Percentiles rank a stretch among this genome's conserved stretches.
Conservation (phyloP, 2,888 invertebrate genomes). For the Boloria selene region DNA sequence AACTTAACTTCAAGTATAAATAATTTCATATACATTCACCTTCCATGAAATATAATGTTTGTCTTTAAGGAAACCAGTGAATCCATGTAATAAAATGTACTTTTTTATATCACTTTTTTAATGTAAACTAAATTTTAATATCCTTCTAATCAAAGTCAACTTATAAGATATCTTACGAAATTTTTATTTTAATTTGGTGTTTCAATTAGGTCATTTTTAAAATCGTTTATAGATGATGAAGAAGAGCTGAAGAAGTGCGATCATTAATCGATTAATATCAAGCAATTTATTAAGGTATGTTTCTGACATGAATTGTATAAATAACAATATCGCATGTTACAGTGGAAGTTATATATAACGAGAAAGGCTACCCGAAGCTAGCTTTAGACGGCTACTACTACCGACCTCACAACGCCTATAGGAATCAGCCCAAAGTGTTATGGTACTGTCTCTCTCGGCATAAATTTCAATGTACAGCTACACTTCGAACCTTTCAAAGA, state of each 20-base stretch:
- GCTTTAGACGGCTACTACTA: conserved; percentile 64
- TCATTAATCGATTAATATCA: not conserved
- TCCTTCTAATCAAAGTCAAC: not conserved
- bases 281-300: not conserved
- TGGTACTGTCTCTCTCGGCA: conserved; percentile 73
- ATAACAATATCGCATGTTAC: conserved; percentile 44
- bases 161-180: not conserved
- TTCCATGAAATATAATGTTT: no score
- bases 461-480: conserved; percentile 64
- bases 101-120: not conserved
- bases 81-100: not conserved
- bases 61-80: no score
- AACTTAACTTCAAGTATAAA: no score
- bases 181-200: conserved; percentile 5
- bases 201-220: conserved; percentile 1
- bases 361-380: conserved; percentile 71
- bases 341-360: conserved; percentile 65
- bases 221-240: conserved; percentile 9
- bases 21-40: no score
- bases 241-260: no score
- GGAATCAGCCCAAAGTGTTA: conserved; percentile 67
- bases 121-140: not conserved
- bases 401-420: conserved; percentile 73
- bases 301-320: not conserved
- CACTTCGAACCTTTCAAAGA: conserved; percentile 60